Base-by-base conservation (phyloP, 30 jellyfish, hydroid and myxozoan species). In the Cassiopea andromeda region DNA sequence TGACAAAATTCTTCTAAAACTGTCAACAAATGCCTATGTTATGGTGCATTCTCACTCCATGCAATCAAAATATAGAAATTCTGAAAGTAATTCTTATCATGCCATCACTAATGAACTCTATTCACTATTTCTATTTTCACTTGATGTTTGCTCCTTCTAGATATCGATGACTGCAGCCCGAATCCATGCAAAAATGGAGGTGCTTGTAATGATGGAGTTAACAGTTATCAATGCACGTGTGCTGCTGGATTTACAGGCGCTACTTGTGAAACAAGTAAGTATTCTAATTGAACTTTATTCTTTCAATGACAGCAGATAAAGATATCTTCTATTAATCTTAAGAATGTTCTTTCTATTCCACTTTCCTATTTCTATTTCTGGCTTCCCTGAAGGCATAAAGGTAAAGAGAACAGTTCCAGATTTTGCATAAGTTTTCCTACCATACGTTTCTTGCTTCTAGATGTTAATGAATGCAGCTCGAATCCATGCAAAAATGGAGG, bases 181-280 rank as follows among this genome's bases (percentile, higher is more conserved):
- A 71, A n/a, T 46, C 92, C 92, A 7, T 83, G 92, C 72, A 68
- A 61, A 1, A 69, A 73, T 71, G 84, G 78, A 5, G 60, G 66
- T 50, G 68, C 49, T 47, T 60, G 38, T 27, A 27, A 27, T 27
- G 38, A 27, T 27, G 38, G 38, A 27, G 38, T 27, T 27, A 27
- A 27, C 38, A 27, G 38, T 27, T 27, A 27, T 27, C 38, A 27
- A 27, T 85, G 93, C 48, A 47, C 16, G 17, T 85, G 93, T 43
- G 69, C 78, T 7, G 44, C 87, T 6, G 93, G 93, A 0, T 85
- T 15, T 44, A 85, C 93, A 54, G 93, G 93, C 48, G 1, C 46
- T n/a, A 54, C 7, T 43, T 85, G 93, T 43, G 80, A 61, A 54
- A 71, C 78, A 58, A 43, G 92, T 85, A 85, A 0, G 82, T 43